These are phyloP conservation scores for Spea bombifrons DNA, from an alignment of 2,113 vertebrate species.

Conservation along the genomic window DNA sequence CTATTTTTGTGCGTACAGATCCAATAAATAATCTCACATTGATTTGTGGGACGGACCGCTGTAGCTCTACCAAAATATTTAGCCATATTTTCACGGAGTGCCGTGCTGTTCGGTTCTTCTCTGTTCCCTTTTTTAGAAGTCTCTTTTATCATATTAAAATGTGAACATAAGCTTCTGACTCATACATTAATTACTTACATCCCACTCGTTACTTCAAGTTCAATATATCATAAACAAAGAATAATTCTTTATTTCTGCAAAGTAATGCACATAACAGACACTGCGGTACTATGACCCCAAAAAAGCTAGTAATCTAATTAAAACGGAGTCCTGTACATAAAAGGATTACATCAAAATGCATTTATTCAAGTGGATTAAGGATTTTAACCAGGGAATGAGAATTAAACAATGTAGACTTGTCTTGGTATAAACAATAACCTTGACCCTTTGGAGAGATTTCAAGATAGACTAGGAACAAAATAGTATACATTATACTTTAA, in stretches of 20 bases:
- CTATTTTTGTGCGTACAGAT: too few species aligned
- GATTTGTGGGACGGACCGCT: too few species aligned
- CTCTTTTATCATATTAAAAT: conserved; percentile 3
- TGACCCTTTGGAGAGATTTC: neutral
- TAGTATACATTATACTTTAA: too few species aligned
- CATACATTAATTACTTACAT: conserved; percentile 19
- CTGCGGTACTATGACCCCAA: conserved; percentile 1
- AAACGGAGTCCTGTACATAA: neutral
- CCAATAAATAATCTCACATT: too few species aligned
- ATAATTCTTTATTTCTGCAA: conserved; percentile 20
- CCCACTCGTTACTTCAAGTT: conserved; percentile 12
- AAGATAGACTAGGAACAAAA: too few species aligned
- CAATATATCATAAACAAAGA: conserved; percentile 25
- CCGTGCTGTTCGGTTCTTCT: neutral
- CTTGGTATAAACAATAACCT: neutral
- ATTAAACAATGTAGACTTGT: neutral
- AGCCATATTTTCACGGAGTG: neutral
- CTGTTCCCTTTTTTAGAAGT: neutral
- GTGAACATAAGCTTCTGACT: conserved; percentile 17
- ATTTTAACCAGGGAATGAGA: neutral
- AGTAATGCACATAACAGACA: conserved; percentile 22
- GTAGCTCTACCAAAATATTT: neutral
- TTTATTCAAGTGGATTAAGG: neutral
- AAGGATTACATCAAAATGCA: conserved; percentile 11
- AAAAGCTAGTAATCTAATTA: conserved; percentile 31